These are phyloP conservation scores for Sylvia atricapilla DNA, from an alignment of 2,113 vertebrate species.

Conservation along the genomic window DNA sequence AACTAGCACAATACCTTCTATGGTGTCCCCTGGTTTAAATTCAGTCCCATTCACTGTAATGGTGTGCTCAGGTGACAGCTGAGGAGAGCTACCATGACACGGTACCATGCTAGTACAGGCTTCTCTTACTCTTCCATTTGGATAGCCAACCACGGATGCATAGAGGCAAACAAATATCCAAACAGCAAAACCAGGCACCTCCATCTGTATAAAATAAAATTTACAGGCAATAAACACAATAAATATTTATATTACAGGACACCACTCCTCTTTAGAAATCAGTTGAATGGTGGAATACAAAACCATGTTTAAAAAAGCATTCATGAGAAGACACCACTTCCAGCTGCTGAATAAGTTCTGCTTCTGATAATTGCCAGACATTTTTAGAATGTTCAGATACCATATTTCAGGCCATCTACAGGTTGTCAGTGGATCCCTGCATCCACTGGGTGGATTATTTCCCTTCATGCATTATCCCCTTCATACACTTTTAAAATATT, in stretches of 20 bases:
- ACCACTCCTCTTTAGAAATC: not conserved
- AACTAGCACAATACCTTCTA: constrained; percentile 75
- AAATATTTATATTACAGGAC: not conserved
- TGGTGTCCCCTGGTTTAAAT: constrained; percentile 75
- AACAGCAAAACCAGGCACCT: not conserved
- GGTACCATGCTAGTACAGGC: constrained; percentile 81
- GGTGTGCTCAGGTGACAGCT: constrained; percentile 51
- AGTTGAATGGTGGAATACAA: not conserved
- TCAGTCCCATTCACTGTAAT: constrained; percentile 69
- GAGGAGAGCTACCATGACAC: constrained; percentile 66
- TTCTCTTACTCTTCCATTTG: constrained; percentile 72
- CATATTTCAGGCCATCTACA: not conserved
- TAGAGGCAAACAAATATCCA: not conserved
- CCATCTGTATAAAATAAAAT: constrained; percentile 65
- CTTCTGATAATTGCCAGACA: not conserved
- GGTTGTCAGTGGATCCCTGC: not conserved
- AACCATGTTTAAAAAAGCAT: not conserved
- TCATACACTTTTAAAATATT: not conserved
- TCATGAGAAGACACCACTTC: not conserved
- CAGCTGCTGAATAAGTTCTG: not conserved
- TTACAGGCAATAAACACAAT: not conserved
- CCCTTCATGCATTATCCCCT: not conserved
- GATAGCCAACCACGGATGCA: constrained; percentile 59
- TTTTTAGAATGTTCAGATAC: not conserved
- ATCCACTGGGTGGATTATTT: not conserved